A percentile compares a stretch with the other conserved stretches of the same genome.
Conservation (phyloP, 2,113 vertebrate species). For the Hepsetus odoe region DNA sequence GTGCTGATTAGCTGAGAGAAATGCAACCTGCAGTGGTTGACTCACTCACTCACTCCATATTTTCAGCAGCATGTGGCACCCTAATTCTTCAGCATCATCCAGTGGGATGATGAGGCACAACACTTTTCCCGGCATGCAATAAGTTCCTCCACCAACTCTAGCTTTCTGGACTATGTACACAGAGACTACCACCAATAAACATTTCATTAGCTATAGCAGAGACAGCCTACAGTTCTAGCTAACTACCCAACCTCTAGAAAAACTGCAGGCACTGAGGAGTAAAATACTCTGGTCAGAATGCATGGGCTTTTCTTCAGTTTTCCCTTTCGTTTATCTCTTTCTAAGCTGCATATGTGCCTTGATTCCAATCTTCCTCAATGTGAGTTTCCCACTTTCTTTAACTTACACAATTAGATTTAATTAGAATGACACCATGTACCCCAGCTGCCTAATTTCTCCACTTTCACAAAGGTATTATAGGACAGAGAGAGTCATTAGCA, state of each 20-base stretch:
- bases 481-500: neutral
- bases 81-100: constrained; percentile 9
- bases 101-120: constrained; percentile 32
- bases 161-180: constrained; percentile 23
- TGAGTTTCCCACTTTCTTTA: neutral
- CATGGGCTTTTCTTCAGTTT: neutral
- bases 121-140: constrained; percentile 40
- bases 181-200: constrained; percentile 43
- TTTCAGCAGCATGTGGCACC: neutral
- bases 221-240: constrained; percentile 10
- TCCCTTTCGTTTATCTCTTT: constrained; percentile 2
- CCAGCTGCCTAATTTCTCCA: neutral
- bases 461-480: neutral
- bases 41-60: neutral
- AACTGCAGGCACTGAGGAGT: neutral
- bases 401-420: constrained; percentile 21
- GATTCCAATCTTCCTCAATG: neutral
- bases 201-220: constrained; percentile 50
- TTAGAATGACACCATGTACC: constrained; percentile 17
- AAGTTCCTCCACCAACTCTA: constrained; percentile 33
- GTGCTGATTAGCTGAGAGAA: neutral
- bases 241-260: constrained; percentile 24
- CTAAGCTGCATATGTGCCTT: neutral
- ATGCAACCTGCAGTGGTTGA: neutral
- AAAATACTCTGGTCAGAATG: neutral